These are phyloP conservation scores for Archocentrus centrarchus DNA, from an alignment of 2,113 vertebrate species.

Conservation along the genomic window DNA sequence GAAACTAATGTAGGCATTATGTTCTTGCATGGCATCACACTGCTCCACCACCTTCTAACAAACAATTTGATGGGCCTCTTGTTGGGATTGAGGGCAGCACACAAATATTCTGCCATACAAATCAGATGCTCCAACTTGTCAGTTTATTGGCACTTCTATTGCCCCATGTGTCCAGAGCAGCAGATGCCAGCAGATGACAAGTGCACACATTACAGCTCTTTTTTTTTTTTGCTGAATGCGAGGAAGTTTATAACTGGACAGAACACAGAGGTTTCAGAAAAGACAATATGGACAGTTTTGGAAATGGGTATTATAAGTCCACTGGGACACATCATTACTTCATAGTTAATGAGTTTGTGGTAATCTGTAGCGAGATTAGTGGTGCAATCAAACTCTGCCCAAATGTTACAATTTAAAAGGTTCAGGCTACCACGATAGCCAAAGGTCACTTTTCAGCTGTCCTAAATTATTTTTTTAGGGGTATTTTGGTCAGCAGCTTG, in stretches of 20 bases:
- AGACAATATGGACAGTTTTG: slow-evolving; percentile 53
- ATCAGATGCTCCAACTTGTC: background rate
- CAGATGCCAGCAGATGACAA: slow-evolving; percentile 3
- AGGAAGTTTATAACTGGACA: background rate
- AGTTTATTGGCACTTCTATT: background rate
- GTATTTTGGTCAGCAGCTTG: background rate
- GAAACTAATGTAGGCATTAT: slow-evolving; percentile 18
- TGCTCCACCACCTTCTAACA: background rate
- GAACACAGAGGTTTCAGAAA: background rate
- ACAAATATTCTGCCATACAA: background rate
- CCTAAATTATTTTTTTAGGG: background rate
- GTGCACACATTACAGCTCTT: background rate
- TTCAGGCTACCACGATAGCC: slow-evolving; percentile 9
- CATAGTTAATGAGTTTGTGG: slow-evolving; percentile 68
- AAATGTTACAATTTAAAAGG: slow-evolving; percentile 62
- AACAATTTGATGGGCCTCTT: background rate
- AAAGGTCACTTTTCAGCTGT: slow-evolving; percentile 23
- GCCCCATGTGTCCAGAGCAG: background rate
- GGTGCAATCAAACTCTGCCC: slow-evolving; percentile 57
- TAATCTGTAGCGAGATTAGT: slow-evolving; percentile 73
- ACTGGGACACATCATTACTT: slow-evolving; percentile 60
- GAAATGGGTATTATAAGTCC: slow-evolving; percentile 55
- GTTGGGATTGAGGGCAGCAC: background rate
- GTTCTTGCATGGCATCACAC: background rate
- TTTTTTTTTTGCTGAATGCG: background rate